These are phyloP conservation scores for Bovichtus diacanthus DNA, from an alignment of 2,797 vertebrate species.

Conservation along the genomic window DNA sequence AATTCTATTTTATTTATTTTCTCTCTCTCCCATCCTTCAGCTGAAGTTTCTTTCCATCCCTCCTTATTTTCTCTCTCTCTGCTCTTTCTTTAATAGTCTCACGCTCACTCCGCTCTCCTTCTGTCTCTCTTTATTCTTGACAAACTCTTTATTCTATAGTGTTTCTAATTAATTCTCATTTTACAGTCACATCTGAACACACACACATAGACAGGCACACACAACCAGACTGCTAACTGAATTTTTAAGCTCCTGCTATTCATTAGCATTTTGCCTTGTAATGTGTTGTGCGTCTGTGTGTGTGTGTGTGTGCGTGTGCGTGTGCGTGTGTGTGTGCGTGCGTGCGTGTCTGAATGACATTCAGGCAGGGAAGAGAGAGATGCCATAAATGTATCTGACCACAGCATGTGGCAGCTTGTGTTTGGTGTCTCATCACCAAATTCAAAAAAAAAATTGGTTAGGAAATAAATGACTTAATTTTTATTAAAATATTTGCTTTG, in stretches of 20 bases:
- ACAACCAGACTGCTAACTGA: slow-evolving; percentile 58
- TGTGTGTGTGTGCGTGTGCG: not conserved
- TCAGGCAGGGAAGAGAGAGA: no score
- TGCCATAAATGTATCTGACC: no score
- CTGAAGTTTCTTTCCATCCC: not conserved
- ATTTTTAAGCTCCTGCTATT: slow-evolving; percentile 66
- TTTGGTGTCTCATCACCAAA: no score
- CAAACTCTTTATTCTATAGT: no score
- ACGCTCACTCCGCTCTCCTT: not conserved
- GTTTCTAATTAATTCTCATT: slow-evolving; percentile 68
- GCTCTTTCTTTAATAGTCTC: not conserved
- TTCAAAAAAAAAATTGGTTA: no score
- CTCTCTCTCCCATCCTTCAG: not conserved
- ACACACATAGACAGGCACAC: slow-evolving; percentile 21
- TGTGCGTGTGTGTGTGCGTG: not conserved
- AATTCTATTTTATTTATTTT: not conserved
- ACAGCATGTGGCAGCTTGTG: no score
- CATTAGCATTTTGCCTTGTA: slow-evolving; percentile 68
- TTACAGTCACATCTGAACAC: slow-evolving; percentile 44
- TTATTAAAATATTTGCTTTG: no score
- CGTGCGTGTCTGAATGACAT: no score
- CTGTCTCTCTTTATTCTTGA: not conserved
- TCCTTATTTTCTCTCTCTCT: slow-evolving; percentile 1
- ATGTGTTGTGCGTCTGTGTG: slow-evolving; percentile 30
- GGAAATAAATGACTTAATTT: no score